Percentiles rank a stretch among this genome's conserved stretches.
phyloP scores from a whole-genome alignment of 2,888 invertebrate species.

The Strigamia crassipes region DNA sequence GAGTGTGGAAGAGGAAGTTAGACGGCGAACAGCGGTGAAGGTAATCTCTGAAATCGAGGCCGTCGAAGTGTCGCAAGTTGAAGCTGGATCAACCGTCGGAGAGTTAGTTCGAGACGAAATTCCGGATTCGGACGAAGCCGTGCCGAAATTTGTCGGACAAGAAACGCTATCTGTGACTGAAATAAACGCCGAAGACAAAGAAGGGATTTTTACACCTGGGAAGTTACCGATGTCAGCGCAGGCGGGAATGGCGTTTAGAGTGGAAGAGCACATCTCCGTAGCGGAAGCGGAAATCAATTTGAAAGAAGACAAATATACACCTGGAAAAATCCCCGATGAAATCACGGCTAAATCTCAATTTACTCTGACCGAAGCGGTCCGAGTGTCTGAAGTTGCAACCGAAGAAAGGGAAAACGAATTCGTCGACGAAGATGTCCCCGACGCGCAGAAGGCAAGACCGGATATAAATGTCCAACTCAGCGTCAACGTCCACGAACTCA shows the following conservation, averaged over 20 bases:
- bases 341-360: conserved; percentile 49
- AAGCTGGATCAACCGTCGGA: conserved; percentile 46
- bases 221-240: conserved; percentile 1
- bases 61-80: conserved; percentile 50
- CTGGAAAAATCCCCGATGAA: conserved; percentile 47
- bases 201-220: conserved; percentile 48
- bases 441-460: neutral
- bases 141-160: conserved; percentile 46
- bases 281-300: conserved; percentile 50
- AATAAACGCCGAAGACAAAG: conserved; percentile 49
- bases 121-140: conserved; percentile 47
- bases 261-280: conserved; percentile 48
- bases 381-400: conserved; percentile 49
- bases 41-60: conserved; percentile 34
- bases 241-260: conserved; percentile 48
- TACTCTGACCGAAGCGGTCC: conserved; percentile 49
- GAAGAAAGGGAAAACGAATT: conserved; percentile 50
- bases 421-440: neutral
- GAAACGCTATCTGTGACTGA: conserved; percentile 50
- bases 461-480: conserved; percentile 36
- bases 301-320: conserved; percentile 49
- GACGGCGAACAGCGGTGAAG: neutral
- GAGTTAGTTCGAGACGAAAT: conserved; percentile 45
- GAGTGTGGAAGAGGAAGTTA: neutral
- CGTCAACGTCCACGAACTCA: conserved; percentile 51